Conservation (phyloP, 2,113 vertebrate genomes). For the Isurus oxyrinchus region DNA sequence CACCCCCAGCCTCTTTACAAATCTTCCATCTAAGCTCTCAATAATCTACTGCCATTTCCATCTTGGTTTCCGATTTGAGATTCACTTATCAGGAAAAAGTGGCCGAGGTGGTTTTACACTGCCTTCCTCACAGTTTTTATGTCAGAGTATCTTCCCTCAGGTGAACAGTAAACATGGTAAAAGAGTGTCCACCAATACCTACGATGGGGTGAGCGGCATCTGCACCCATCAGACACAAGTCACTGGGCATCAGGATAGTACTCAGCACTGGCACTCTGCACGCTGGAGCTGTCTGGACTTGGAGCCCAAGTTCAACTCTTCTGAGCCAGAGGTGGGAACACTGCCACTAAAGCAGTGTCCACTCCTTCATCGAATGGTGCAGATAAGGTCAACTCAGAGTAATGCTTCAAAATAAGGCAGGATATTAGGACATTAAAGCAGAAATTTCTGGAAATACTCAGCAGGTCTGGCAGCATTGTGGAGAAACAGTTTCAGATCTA, state of each 20-base stretch:
- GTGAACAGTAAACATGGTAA: background rate
- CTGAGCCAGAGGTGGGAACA: no score
- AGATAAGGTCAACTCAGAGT: background rate
- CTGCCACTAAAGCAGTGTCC: background rate
- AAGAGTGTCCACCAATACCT: background rate
- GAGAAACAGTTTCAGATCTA: background rate
- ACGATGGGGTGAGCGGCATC: background rate
- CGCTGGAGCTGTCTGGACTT: no score
- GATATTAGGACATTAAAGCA: background rate
- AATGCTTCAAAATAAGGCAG: background rate
- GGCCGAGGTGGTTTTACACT: background rate
- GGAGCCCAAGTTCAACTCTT: no score
- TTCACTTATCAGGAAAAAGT: background rate
- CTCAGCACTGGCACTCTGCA: background rate
- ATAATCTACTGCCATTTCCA: background rate
- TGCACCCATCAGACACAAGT: background rate
- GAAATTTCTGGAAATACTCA: background rate
- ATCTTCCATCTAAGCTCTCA: background rate
- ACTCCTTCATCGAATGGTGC: background rate
- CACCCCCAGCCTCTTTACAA: background rate
- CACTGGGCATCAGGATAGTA: no score
- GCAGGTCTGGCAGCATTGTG: background rate
- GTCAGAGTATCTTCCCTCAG: background rate
- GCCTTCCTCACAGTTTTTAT: background rate
- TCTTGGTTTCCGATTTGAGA: background rate